Evolutionary conservation across 2,888 invertebrate genomes (phyloP).

Genomic region (Oscheius sp.): DNA sequence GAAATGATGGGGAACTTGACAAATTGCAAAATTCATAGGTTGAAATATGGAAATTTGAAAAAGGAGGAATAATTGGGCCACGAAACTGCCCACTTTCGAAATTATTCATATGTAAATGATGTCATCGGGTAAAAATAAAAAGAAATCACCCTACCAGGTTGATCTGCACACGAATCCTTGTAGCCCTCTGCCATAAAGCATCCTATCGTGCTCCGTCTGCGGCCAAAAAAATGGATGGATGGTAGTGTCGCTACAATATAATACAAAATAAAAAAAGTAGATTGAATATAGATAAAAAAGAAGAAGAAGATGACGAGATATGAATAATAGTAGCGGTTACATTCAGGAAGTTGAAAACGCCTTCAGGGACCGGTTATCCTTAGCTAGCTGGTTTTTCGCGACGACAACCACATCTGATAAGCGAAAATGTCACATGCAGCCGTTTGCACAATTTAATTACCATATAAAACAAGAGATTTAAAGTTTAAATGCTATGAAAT

Average conservation of each 20-base stretch:
- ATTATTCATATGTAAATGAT: no score
- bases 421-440: slow-evolving; percentile 37
- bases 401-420: slow-evolving; percentile 35
- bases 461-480: slow-evolving; percentile 28
- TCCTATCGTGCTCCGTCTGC: slow-evolving; percentile 15
- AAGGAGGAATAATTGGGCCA: no score
- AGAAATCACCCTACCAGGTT: not conserved
- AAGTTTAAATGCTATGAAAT: not conserved
- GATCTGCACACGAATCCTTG: not conserved
- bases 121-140: not conserved
- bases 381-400: slow-evolving; percentile 34
- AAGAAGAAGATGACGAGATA: not conserved
- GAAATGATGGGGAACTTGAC: no score
- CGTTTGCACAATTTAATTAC: slow-evolving; percentile 34
- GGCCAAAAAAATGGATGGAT: not conserved
- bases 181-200: slow-evolving; percentile 9
- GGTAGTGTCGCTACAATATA: not conserved
- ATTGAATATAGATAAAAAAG: slow-evolving; percentile 3
- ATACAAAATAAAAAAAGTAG: no score
- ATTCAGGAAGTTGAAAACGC: slow-evolving; percentile 31
- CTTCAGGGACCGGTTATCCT: slow-evolving; percentile 23
- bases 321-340: not conserved
- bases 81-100: no score
- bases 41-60: no score
- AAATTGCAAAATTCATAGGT: no score